Conservation (phyloP, 2,113 vertebrate genomes). For the mouse (Mus musculus) region DNA sequence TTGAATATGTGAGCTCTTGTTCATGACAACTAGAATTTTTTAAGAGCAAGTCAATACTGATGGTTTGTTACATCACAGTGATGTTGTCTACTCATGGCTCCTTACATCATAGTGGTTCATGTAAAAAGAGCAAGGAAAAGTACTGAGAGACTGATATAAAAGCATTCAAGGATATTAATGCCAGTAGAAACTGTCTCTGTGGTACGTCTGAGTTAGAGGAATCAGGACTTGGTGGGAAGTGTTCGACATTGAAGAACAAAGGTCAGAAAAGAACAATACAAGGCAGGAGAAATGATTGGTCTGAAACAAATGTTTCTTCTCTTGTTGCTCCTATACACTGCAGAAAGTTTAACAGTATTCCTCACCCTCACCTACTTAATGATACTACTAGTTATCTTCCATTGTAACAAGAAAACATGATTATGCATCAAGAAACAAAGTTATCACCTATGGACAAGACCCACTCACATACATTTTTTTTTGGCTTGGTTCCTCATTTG, state of each 20-base stretch:
- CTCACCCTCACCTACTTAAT: neutral
- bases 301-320: neutral
- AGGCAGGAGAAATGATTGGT: neutral
- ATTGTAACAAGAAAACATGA: neutral
- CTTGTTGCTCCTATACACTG: neutral
- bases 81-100: neutral
- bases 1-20: neutral
- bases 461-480: neutral
- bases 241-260: neutral
- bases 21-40: neutral
- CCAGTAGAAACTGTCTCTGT: neutral
- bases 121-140: neutral
- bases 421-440: neutral
- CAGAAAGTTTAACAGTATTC: neutral
- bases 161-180: neutral
- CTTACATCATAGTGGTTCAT: neutral
- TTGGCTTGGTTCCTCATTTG: neutral
- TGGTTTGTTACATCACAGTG: neutral
- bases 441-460: neutral
- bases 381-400: neutral
- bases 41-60: neutral
- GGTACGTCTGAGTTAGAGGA: neutral
- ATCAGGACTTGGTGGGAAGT: neutral
- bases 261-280: neutral
- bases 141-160: neutral